A percentile compares a stretch with the other conserved stretches of the same genome.
Evolutionary conservation across 1,140 invertebrate species (phyloP).

Genomic region (Drosophila biarmipes): DNA sequence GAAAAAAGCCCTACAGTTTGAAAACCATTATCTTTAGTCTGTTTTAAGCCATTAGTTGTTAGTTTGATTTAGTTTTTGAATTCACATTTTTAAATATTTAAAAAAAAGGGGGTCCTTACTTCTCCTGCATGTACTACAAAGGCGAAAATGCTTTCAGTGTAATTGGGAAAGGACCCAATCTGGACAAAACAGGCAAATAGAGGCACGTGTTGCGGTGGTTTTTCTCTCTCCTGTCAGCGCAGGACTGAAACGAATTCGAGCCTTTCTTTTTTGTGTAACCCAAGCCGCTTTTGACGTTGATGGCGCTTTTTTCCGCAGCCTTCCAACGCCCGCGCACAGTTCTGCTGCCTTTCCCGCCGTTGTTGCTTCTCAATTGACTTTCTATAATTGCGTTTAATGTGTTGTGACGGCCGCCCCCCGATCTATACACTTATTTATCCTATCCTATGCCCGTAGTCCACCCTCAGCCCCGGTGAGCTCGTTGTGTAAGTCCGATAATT

Average conservation of each 20-base stretch:
- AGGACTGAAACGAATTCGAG: slow-evolving; percentile 14
- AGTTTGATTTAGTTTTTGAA: no score
- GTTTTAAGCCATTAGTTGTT: no score
- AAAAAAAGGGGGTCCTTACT: no score
- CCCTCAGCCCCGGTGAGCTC: not conserved
- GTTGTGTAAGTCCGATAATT: slow-evolving; percentile 71
- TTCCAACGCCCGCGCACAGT: slow-evolving; percentile 63
- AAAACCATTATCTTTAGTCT: no score
- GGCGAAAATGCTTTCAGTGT: slow-evolving; percentile 11
- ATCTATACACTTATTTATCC: not conserved
- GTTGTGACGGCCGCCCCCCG: slow-evolving; percentile 62
- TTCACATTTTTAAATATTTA: no score
- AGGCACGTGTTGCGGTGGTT: slow-evolving; percentile 32
- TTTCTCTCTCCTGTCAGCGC: slow-evolving; percentile 17
- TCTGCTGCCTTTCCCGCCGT: slow-evolving; percentile 21
- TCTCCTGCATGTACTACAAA: not conserved
- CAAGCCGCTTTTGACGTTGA: slow-evolving; percentile 28
- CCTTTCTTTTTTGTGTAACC: slow-evolving; percentile 8
- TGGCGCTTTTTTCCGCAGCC: slow-evolving; percentile 25
- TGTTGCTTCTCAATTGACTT: slow-evolving; percentile 71
- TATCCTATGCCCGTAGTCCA: not conserved
- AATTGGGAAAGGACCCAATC: slow-evolving; percentile 25
- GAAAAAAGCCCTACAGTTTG: not conserved
- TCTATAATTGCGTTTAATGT: slow-evolving; percentile 82
- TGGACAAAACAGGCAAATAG: slow-evolving; percentile 46